Evolutionary conservation across 2,888 invertebrate genomes (phyloP).

Genomic region (Hartigia nigra): DNA sequence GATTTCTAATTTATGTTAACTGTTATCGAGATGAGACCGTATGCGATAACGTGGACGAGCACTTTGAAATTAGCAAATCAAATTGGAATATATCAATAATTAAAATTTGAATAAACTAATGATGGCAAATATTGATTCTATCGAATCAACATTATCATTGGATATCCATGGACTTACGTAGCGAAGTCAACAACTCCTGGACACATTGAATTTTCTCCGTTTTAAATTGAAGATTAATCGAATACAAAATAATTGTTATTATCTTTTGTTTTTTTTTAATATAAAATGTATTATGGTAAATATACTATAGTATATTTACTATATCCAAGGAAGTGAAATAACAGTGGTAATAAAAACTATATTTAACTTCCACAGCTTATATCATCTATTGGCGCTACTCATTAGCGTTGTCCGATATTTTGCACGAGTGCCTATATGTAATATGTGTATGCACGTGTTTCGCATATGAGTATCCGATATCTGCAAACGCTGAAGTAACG

Average conservation of each 20-base stretch:
- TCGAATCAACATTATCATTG: background rate
- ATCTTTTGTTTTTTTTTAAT: too few relatives aligned
- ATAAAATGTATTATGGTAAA: too few relatives aligned
- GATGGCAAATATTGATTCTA: background rate
- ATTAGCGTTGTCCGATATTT: background rate
- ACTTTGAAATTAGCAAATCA: background rate
- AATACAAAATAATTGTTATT: too few relatives aligned
- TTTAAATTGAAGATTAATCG: too few relatives aligned
- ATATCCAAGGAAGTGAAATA: background rate
- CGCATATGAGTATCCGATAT: background rate
- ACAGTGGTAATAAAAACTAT: background rate
- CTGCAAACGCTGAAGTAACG: background rate
- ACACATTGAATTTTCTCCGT: too few relatives aligned
- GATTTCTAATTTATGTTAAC: background rate
- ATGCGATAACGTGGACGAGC: background rate
- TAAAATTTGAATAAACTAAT: background rate
- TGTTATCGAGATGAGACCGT: background rate
- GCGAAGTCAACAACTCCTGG: background rate
- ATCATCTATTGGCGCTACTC: background rate
- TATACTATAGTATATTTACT: background rate
- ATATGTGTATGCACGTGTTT: background rate
- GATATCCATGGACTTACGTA: background rate
- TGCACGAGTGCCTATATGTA: background rate
- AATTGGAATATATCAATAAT: background rate
- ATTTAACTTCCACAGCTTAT: background rate